A percentile compares a stretch with the other conserved stretches of the same genome.
These are phyloP conservation scores for Protula sp. DNA, from an alignment of 2,888 invertebrate species.

Conservation along the genomic window DNA sequence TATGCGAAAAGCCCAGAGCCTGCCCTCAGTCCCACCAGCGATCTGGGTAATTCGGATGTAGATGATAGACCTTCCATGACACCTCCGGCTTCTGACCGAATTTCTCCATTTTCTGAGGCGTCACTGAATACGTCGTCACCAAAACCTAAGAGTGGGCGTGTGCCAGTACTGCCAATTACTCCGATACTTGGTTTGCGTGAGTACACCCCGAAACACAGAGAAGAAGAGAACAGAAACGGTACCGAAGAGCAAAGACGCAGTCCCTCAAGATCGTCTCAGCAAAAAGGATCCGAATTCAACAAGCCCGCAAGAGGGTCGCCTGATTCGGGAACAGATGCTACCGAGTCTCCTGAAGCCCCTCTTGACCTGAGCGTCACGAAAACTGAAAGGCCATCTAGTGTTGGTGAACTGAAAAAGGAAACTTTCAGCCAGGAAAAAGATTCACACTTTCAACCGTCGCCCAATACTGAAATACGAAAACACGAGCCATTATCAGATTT, in stretches of 20 bases:
- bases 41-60: background rate
- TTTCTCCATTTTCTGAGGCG: background rate
- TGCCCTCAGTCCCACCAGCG: background rate
- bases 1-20: background rate
- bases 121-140: background rate
- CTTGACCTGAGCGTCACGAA: background rate
- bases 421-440: background rate
- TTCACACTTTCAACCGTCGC: no score
- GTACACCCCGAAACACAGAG: background rate
- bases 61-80: background rate
- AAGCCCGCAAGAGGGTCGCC: no score
- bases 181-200: background rate
- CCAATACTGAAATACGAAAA: background rate
- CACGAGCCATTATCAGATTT: background rate
- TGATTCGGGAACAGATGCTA: no score
- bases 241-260: background rate
- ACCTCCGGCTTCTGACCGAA: background rate
- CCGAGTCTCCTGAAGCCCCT: background rate
- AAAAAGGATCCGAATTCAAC: background rate
- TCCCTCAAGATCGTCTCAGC: no score
- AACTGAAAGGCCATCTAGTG: background rate
- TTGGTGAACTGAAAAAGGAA: background rate
- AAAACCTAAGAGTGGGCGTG: background rate
- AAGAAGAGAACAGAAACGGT: background rate
- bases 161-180: background rate